Base-by-base conservation (phyloP, 2,113 vertebrate species). In the Orthochromis malagaraziensis region DNA sequence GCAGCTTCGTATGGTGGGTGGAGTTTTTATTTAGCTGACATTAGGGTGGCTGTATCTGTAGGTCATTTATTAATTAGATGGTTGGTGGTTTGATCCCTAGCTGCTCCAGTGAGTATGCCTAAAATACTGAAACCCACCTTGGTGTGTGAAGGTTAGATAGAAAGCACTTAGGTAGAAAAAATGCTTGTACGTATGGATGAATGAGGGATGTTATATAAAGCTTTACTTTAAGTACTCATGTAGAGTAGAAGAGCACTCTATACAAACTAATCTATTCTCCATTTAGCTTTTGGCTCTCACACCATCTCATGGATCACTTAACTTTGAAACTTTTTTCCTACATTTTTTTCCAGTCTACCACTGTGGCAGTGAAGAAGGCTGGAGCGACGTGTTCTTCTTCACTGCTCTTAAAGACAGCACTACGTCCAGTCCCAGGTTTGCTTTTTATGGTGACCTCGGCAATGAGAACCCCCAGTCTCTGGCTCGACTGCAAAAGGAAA, bases 391-490 rank as follows among this genome's bases (percentile, higher is more conserved):
- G 35, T 97, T 97, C 83, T 94, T 81, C 75, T 98, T 98, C 94
- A 96, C 84, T 1, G 95, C 97, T 24, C 91, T 98, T 88, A 96
- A 96, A 79, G 95, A 91, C 3, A 96, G 96, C 63, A 81, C 65
- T 1, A 77, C 86, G 4, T 98, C 97, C 96, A 97, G 96, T 58
- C 97, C 98, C 38, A 96, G 93, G 17, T 96, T 98, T 79, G 97
- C 96, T 33, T 90, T 98, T 10, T 98, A 97, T 21, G 97, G 98
- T 9, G 97, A 98, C 88, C 86, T 98, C 94, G 98, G 98, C 14
- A 96, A 97, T 8, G 96, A 97, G 75, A 98, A 98, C 91, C 96
- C 98, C 1, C 97, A 97, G 93, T 97, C 98, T 70, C 93, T 98
- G 57, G 96, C 97, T 19, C 92, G 97, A 12, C 95, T 98, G 63